A percentile compares a stretch with the other conserved stretches of the same genome.
Evolutionary conservation across 2,888 invertebrate species (phyloP).

Genomic region (Tromatobia lineatoria): DNA sequence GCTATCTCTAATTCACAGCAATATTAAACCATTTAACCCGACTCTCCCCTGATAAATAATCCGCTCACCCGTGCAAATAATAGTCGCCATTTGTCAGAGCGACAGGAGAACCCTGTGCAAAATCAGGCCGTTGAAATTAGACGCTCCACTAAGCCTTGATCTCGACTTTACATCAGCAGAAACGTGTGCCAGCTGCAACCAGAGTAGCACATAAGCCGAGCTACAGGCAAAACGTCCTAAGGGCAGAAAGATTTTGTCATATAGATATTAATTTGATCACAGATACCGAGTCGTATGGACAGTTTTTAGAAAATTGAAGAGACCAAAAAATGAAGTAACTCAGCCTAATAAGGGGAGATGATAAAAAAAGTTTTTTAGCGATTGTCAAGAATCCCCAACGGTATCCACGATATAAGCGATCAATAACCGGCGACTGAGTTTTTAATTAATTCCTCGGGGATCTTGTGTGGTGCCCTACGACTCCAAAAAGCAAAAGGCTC

Average conservation of each 20-base stretch:
- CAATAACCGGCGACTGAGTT: constrained; percentile 40
- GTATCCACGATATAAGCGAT: constrained; percentile 55
- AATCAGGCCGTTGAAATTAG: constrained; percentile 41
- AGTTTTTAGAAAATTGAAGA: neutral
- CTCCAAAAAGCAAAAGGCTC: constrained; percentile 6
- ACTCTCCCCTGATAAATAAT: neutral
- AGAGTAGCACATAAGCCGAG: neutral
- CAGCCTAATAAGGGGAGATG: too few relatives aligned
- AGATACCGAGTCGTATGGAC: neutral
- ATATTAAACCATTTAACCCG: neutral
- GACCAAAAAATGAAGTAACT: neutral
- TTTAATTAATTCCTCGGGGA: constrained; percentile 67
- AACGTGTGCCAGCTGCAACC: constrained; percentile 25
- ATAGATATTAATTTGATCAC: constrained; percentile 57
- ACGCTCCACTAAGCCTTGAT: constrained; percentile 22
- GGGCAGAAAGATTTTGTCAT: constrained; percentile 15
- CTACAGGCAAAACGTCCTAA: neutral
- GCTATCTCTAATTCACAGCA: neutral
- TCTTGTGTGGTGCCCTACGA: constrained; percentile 19
- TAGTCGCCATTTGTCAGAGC: constrained; percentile 82
- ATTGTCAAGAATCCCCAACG: constrained; percentile 39
- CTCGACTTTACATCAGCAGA: constrained; percentile 6
- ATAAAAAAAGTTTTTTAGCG: constrained; percentile 32
- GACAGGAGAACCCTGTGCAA: constrained; percentile 72
- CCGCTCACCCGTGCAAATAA: constrained; percentile 74